Evolutionary conservation across 2,888 invertebrate species (phyloP), one percentile per base, ranked within the genome.

Genomic region (Lithophane leautieri): DNA sequence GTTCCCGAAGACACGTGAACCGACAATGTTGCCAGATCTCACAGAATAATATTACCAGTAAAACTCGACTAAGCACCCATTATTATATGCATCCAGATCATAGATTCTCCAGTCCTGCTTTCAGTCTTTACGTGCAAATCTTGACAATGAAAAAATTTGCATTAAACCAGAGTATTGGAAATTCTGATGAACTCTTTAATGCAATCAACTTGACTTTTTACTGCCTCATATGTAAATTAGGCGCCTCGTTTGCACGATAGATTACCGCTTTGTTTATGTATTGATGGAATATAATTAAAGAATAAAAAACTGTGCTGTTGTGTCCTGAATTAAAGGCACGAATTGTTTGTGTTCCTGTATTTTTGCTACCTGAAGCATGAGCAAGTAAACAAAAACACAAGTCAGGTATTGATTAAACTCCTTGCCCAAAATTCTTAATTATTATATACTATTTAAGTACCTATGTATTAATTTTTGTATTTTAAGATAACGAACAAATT

Each of bases 81-180:
- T 88, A 88, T 86, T 80, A 68, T 60, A 89, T 88, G 86, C 81
- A 89, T 85, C 84, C 81, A 87, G 85, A 86, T 87, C 85, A 83
- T 68, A 82, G 83, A 88, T 84, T 86, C 76, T 75, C 69, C 70
- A 76, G 70, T 72, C 69, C 76, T 76, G 77, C 70, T 71, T 85
- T 77, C 56, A 83, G 66, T 67, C 68, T 66, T 84, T 84, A 89
- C 91, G 89, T 90, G 90, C 84, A 81, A 77, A 85, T 88, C 85
- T 86, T 89, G 76, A 78, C 82, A 89, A 90, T 89, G 80, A 82
- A 86, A 77, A 70, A 82, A 88, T 87, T 90, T 87, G 85, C 89
- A 89, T 88, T 58, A 50, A 72, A 42, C 56, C 47, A 34, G 66
- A 68, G 63, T 67, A 79, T 81, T 87, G 78, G 74, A 71, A 78